phyloP scores from a whole-genome alignment of 1,140 invertebrate species.

The Hesperophylax magnus region DNA sequence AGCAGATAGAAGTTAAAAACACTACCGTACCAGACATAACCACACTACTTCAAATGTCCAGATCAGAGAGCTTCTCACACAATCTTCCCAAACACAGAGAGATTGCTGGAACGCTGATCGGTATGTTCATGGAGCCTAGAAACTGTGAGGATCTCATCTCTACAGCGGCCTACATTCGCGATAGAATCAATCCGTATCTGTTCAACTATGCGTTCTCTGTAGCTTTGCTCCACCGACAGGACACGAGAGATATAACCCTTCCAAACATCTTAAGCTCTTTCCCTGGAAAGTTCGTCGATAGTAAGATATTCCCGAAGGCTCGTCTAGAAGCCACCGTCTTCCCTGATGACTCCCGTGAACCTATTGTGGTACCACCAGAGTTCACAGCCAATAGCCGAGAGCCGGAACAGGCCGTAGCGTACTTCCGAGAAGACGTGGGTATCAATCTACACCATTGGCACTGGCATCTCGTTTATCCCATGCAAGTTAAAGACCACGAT shows the following conservation, averaged over 20 bases:
- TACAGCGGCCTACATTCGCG: conserved; percentile 60
- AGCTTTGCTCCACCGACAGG: conserved; percentile 65
- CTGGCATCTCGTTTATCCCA: conserved; percentile 81
- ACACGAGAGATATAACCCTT: conserved; percentile 79
- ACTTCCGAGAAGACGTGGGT: conserved; percentile 77
- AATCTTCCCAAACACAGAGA: conserved; percentile 80
- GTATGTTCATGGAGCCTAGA: conserved; percentile 76
- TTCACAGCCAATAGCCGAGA: conserved; percentile 78
- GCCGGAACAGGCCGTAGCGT: conserved; percentile 76
- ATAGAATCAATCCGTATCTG: conserved; percentile 63
- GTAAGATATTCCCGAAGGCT: conserved; percentile 67
- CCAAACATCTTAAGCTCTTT: conserved; percentile 81
- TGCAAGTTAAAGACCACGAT: conserved; percentile 68
- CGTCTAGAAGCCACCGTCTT: conserved; percentile 60
- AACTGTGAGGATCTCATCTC: conserved; percentile 59
- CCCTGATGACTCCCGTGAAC: conserved; percentile 48
- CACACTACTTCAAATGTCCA: conserved; percentile 76
- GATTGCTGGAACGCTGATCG: conserved; percentile 78
- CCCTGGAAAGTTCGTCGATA: conserved; percentile 81
- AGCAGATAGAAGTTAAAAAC: conserved; percentile 72
- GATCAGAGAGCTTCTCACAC: conserved; percentile 80
- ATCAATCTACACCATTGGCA: conserved; percentile 82
- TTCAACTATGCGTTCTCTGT: conserved; percentile 65
- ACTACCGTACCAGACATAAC: conserved; percentile 79
- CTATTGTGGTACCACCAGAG: conserved; percentile 78